Evolutionary conservation across 2,113 vertebrate species (phyloP).

Genomic region (Dolichotis patagonum): DNA sequence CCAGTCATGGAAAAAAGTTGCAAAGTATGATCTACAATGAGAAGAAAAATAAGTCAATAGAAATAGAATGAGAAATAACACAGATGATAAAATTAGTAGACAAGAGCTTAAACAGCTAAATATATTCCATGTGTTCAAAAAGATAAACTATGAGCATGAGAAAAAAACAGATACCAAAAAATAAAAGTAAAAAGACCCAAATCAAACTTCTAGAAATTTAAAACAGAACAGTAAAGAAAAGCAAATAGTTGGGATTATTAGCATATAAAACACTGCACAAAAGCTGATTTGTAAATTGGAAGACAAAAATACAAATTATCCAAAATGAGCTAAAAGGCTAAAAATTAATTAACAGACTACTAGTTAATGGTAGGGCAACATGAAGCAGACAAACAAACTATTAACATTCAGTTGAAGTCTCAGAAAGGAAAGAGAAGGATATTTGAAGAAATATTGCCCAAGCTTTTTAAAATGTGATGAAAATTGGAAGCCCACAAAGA

Average conservation of each 20-base stretch:
- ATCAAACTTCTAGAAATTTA: not conserved
- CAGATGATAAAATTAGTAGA: not conserved
- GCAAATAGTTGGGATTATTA: not conserved
- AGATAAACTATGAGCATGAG: not conserved
- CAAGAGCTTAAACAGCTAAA: not conserved
- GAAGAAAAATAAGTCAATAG: constrained; percentile 1
- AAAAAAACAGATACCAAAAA: not conserved
- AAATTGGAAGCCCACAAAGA: not conserved
- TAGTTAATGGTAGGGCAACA: not conserved
- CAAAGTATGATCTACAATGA: constrained; percentile 5
- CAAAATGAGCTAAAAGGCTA: not conserved
- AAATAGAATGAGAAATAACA: constrained; percentile 27
- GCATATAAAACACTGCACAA: not conserved
- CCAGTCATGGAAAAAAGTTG: not conserved
- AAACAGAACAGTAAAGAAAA: constrained; percentile 14
- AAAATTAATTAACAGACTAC: not conserved
- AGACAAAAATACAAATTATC: not conserved
- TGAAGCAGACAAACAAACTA: not conserved
- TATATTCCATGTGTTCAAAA: not conserved
- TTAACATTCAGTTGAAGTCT: not conserved
- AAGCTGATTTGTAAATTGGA: not conserved
- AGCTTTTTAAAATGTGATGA: not conserved
- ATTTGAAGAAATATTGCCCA: not conserved
- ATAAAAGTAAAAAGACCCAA: not conserved
- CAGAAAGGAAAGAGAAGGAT: not conserved